Percentiles rank a stretch among this genome's conserved stretches.
Conservation (phyloP, 2,888 invertebrate species). For the Sphecodes monilicornis region DNA sequence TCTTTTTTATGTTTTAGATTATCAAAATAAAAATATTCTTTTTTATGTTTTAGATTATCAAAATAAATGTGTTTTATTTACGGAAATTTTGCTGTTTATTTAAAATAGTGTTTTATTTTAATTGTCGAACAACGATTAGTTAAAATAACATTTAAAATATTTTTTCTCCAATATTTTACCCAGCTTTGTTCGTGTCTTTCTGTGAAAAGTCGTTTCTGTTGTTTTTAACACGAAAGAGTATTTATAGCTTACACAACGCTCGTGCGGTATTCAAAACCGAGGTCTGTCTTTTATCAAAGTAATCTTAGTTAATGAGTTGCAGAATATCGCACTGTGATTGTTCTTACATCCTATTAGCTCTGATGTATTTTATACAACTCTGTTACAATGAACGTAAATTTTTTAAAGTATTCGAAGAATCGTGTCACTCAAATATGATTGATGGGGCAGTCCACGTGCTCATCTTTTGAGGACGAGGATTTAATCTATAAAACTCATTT, state of each 20-base stretch:
- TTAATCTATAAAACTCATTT: neutral
- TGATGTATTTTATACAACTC: neutral
- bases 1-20: too few relatives aligned
- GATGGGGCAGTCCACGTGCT: neutral
- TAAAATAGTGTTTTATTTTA: too few relatives aligned
- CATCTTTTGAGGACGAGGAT: neutral
- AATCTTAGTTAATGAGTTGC: neutral
- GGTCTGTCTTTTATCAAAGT: neutral
- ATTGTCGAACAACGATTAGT: too few relatives aligned
- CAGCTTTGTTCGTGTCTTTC: too few relatives aligned
- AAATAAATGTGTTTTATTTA: too few relatives aligned
- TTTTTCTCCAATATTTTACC: too few relatives aligned
- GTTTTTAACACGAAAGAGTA: neutral
- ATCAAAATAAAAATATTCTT: too few relatives aligned
- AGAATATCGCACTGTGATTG: neutral
- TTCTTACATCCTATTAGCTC: neutral
- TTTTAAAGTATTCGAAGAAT: neutral
- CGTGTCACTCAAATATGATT: neutral
- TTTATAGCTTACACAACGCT: neutral
- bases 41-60: too few relatives aligned
- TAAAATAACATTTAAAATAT: too few relatives aligned
- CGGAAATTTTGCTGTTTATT: too few relatives aligned
- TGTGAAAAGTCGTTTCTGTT: neutral
- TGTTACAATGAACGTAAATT: neutral
- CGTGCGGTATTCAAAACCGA: neutral